A percentile compares a stretch with the other conserved stretches of the same genome.
Conservation (phyloP, 2,797 vertebrate genomes). For the Sebastes goodei region DNA sequence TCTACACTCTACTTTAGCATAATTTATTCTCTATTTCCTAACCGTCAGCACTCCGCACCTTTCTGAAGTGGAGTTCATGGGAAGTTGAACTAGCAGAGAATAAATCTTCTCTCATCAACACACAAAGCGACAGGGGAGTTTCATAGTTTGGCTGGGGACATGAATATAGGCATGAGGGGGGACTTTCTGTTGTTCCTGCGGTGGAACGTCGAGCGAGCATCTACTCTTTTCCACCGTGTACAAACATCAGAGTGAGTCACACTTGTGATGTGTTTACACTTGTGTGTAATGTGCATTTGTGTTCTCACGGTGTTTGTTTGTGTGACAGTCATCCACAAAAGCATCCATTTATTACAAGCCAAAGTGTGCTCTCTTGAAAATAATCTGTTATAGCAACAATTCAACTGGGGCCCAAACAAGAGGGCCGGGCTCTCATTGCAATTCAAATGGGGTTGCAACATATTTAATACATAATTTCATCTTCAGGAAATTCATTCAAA, state of each 20-base stretch:
- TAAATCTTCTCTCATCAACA: slow-evolving; percentile 32
- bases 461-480: slow-evolving; percentile 68
- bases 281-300: neutral
- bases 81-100: slow-evolving; percentile 40
- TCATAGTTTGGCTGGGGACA: slow-evolving; percentile 31
- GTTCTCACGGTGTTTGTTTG: slow-evolving; percentile 25
- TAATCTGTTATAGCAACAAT: slow-evolving; percentile 40
- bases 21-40: slow-evolving; percentile 37
- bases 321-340: slow-evolving; percentile 15
- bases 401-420: slow-evolving; percentile 42
- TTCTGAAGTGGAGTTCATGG: slow-evolving; percentile 51
- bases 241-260: slow-evolving; percentile 8
- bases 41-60: slow-evolving; percentile 32
- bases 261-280: neutral
- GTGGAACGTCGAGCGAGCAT: slow-evolving; percentile 3
- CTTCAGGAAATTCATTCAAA: slow-evolving; percentile 44
- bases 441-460: slow-evolving; percentile 58
- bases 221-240: neutral
- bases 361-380: slow-evolving; percentile 36
- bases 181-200: slow-evolving; percentile 21
- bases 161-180: slow-evolving; percentile 56
- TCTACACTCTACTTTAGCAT: neutral
- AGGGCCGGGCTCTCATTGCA: slow-evolving; percentile 52
- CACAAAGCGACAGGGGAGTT: slow-evolving; percentile 9
- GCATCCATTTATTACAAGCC: slow-evolving; percentile 41